Percentiles rank a stretch among this genome's conserved stretches.
Evolutionary conservation across 2,888 invertebrate genomes (phyloP).

Genomic region (Drosophila kambysellisi): DNA sequence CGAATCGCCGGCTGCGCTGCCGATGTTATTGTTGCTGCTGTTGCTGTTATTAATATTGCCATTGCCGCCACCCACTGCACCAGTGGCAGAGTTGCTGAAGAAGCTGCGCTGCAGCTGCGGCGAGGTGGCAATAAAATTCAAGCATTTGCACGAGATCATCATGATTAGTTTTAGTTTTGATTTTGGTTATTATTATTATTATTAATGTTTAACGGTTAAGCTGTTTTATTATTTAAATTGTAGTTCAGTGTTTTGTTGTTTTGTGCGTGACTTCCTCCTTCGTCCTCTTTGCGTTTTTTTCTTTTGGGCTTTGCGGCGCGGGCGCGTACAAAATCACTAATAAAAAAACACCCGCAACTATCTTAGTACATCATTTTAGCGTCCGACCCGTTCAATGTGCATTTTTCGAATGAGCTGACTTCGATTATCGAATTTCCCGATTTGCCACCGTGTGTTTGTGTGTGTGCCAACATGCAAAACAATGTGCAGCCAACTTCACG

Average conservation of each 20-base stretch:
- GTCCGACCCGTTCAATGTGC: conserved; percentile 51
- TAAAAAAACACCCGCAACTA: conserved; percentile 50
- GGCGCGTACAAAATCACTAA: conserved; percentile 61
- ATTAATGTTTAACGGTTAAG: conserved; percentile 35
- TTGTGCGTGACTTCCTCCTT: conserved; percentile 60
- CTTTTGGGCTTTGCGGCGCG: conserved; percentile 54
- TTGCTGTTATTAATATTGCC: conserved; percentile 35
- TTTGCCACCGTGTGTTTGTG: not conserved
- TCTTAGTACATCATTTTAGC: conserved; percentile 39
- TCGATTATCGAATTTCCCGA: conserved; percentile 32
- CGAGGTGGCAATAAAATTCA: conserved; percentile 86
- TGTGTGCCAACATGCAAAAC: conserved; percentile 6
- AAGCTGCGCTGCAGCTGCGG: conserved; percentile 51
- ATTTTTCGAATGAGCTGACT: conserved; percentile 49
- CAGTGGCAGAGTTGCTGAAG: conserved; percentile 2
- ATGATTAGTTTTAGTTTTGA: conserved; percentile 61
- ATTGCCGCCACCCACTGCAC: conserved; percentile 22
- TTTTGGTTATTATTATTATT: conserved; percentile 25
- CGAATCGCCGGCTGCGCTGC: conserved; percentile 32
- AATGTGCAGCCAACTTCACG: conserved; percentile 19
- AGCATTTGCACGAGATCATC: conserved; percentile 89
- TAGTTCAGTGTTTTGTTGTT: conserved; percentile 31
- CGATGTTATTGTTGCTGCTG: conserved; percentile 12
- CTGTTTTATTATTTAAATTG: conserved; percentile 1
- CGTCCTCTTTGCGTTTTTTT: conserved; percentile 47